Percentiles rank a stretch among this genome's conserved stretches.
These are phyloP conservation scores for Drosophila mimica DNA, from an alignment of 2,888 invertebrate species.

Conservation along the genomic window DNA sequence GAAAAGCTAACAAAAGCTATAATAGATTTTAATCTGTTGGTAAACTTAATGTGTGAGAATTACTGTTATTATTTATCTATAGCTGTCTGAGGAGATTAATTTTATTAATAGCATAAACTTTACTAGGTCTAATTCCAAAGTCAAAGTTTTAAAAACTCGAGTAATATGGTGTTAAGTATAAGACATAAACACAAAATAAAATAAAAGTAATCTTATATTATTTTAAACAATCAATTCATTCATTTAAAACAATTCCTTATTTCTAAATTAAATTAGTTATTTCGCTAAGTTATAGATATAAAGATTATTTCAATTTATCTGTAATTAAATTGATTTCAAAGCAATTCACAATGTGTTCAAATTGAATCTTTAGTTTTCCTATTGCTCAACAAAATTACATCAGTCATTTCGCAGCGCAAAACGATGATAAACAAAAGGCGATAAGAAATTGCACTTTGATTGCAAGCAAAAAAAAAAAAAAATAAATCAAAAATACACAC, in stretches of 20 bases:
- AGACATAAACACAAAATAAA: too few species aligned
- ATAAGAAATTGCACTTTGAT: conserved; percentile 27
- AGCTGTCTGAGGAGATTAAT: neutral
- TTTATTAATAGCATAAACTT: neutral
- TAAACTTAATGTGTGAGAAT: neutral
- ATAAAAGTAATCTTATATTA: neutral
- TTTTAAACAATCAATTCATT: neutral
- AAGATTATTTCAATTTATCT: neutral
- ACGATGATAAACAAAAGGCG: neutral
- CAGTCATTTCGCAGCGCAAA: neutral
- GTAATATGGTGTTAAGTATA: neutral
- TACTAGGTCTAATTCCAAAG: neutral
- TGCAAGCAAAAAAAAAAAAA: conserved; percentile 3
- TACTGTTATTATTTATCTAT: neutral
- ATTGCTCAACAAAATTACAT: neutral
- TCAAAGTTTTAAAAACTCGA: neutral
- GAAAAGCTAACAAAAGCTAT: neutral
- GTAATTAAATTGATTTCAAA: neutral
- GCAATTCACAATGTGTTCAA: neutral
- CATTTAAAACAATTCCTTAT: neutral
- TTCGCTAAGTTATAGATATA: neutral
- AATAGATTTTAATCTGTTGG: neutral
- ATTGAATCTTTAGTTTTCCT: neutral
- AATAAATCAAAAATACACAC: conserved; percentile 29
- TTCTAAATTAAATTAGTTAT: neutral